A percentile compares a stretch with the other conserved stretches of the same genome.
Evolutionary conservation across 2,888 invertebrate species (phyloP).

Genomic region (Tachystola acroxantha): DNA sequence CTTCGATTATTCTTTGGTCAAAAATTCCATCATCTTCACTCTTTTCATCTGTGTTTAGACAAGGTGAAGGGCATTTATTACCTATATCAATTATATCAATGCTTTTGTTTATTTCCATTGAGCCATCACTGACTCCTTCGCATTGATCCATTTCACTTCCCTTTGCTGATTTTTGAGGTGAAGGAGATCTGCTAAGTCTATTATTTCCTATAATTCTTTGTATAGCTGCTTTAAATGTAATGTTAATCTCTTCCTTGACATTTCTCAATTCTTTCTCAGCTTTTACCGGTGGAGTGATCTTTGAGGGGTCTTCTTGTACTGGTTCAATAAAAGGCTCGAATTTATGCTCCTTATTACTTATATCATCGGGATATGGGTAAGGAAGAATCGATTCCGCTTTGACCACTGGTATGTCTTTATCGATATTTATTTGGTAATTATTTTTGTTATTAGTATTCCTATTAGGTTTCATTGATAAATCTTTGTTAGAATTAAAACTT

Average conservation of each 20-base stretch:
- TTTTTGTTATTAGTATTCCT: background rate
- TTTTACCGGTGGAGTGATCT: slow-evolving; percentile 24
- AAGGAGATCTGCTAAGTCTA: slow-evolving; percentile 24
- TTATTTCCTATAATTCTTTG: slow-evolving; percentile 48
- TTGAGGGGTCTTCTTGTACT: background rate
- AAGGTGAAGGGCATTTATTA: slow-evolving; percentile 4
- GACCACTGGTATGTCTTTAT: slow-evolving; percentile 33
- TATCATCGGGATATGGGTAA: slow-evolving; percentile 46
- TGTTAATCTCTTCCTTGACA: slow-evolving; percentile 54
- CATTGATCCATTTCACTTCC: slow-evolving; percentile 1
- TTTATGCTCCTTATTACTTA: slow-evolving; percentile 22
- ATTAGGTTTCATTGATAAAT: background rate
- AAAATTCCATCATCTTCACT: background rate
- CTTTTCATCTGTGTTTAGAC: background rate
- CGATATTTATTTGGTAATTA: background rate
- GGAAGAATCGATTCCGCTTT: slow-evolving; percentile 54
- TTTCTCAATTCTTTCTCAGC: slow-evolving; percentile 53
- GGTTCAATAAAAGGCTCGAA: slow-evolving; percentile 23
- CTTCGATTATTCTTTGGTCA: background rate
- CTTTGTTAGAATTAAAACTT: slow-evolving; percentile 1
- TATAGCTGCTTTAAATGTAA: slow-evolving; percentile 59
- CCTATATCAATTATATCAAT: slow-evolving; percentile 7
- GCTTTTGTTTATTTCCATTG: background rate
- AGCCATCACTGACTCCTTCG: background rate
- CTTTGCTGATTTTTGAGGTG: slow-evolving; percentile 17